A percentile compares a stretch with the other conserved stretches of the same genome.
Evolutionary conservation across 2,113 vertebrate genomes (phyloP).

Genomic region (Entelurus aequoreus): DNA sequence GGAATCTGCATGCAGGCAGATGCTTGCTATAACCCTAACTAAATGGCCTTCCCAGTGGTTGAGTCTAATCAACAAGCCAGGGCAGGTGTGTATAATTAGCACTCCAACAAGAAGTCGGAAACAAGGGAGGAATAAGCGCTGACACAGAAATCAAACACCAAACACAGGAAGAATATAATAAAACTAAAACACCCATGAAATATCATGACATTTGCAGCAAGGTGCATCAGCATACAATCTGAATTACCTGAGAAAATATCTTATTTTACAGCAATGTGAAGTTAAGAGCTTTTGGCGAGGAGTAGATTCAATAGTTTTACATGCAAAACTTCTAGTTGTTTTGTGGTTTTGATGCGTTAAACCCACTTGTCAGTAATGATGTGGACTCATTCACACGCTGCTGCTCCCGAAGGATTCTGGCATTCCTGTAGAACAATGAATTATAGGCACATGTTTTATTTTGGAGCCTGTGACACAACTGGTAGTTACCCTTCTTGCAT

Average conservation of each 20-base stretch:
- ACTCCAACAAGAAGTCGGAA: no score
- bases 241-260: neutral
- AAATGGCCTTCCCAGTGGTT: no score
- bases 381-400: conserved; percentile 47
- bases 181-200: no score
- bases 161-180: no score
- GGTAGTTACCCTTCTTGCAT: conserved; percentile 40
- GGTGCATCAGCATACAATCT: neutral
- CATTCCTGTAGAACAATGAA: conserved; percentile 44
- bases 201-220: no score
- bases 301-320: neutral
- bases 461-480: conserved; percentile 48
- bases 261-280: neutral
- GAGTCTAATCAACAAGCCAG: no score
- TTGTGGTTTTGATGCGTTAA: conserved; percentile 42
- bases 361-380: conserved; percentile 32
- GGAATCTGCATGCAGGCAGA: no score
- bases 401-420: conserved; percentile 46
- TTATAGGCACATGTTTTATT: conserved; percentile 51
- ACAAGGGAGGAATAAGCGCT: no score
- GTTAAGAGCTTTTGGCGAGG: neutral
- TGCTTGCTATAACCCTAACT: no score
- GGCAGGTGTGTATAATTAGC: no score
- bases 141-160: no score
- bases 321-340: conserved; percentile 9